These are phyloP conservation scores for Imbricaverruca yamaguchii DNA, from an alignment of 2,888 invertebrate species.

Conservation along the genomic window DNA sequence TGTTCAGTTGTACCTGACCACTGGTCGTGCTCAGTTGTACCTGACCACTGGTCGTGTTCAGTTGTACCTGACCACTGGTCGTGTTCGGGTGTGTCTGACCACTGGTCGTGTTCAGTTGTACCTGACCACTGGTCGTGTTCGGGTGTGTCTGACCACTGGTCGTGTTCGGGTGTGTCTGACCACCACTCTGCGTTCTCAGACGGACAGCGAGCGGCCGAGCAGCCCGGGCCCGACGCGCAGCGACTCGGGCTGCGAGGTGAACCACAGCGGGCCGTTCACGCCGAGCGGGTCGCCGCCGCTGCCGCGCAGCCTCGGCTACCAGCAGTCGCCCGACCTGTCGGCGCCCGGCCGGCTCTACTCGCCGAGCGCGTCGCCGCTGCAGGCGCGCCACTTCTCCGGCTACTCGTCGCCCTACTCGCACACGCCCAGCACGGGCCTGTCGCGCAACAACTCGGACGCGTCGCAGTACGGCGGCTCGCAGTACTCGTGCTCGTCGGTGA, in stretches of 20 bases:
- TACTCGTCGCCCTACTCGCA: slow-evolving; percentile 38
- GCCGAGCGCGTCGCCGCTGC: slow-evolving; percentile 77
- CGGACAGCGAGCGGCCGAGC: background rate
- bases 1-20: too few relatives aligned
- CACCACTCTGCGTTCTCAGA: background rate
- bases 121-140: too few relatives aligned
- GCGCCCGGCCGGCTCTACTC: slow-evolving; percentile 49
- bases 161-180: too few relatives aligned
- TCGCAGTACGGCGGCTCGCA: slow-evolving; percentile 44
- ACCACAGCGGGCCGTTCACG: slow-evolving; percentile 31
- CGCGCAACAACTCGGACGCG: slow-evolving; percentile 83
- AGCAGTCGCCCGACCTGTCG: slow-evolving; percentile 28
- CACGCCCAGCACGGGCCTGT: slow-evolving; percentile 45
- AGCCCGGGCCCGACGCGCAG: slow-evolving; percentile 32
- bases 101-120: too few relatives aligned
- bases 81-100: too few relatives aligned
- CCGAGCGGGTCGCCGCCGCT: slow-evolving; percentile 33
- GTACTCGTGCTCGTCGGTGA: slow-evolving; percentile 32
- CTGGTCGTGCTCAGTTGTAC: too few relatives aligned
- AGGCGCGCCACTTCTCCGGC: slow-evolving; percentile 60
- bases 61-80: too few relatives aligned
- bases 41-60: too few relatives aligned
- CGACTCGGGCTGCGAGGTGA: slow-evolving; percentile 33
- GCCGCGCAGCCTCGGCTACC: slow-evolving; percentile 24
- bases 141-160: too few relatives aligned